Evolutionary conservation across 1,140 invertebrate species (phyloP).

Genomic region (Triops cancriformis): DNA sequence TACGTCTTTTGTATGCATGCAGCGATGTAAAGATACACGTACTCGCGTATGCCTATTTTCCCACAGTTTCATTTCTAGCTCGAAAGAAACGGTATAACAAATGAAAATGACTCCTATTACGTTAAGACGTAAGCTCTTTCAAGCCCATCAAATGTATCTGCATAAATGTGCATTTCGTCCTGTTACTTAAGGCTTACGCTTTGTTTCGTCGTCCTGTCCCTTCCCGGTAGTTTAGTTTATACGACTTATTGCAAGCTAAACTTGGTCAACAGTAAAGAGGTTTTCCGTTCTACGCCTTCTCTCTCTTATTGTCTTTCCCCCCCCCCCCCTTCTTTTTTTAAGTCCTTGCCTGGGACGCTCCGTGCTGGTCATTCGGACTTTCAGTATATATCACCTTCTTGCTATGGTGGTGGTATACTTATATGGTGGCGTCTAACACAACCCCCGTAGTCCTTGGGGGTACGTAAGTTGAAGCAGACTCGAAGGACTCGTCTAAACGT

Average conservation of each 20-base stretch:
- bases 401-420: background rate
- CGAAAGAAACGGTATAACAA: too few species aligned
- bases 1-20: too few species aligned
- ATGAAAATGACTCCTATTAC: too few species aligned
- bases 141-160: background rate
- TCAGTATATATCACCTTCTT: conserved; percentile 7
- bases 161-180: background rate
- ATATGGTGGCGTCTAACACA: background rate
- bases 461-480: background rate
- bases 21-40: too few species aligned
- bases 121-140: background rate
- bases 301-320: background rate
- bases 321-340: background rate
- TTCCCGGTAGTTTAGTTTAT: background rate
- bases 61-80: too few species aligned
- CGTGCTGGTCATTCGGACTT: background rate
- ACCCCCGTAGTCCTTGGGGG: background rate
- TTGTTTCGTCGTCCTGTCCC: background rate
- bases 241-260: conserved; percentile 6
- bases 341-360: background rate
- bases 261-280: conserved; percentile 5
- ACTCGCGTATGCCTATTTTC: too few species aligned
- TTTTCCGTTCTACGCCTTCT: background rate
- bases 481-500: conserved; percentile 9
- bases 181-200: conserved; percentile 1